A percentile compares a stretch with the other conserved stretches of the same genome.
Conservation (phyloP, 2,113 vertebrate genomes). For the Scopus umbretta region DNA sequence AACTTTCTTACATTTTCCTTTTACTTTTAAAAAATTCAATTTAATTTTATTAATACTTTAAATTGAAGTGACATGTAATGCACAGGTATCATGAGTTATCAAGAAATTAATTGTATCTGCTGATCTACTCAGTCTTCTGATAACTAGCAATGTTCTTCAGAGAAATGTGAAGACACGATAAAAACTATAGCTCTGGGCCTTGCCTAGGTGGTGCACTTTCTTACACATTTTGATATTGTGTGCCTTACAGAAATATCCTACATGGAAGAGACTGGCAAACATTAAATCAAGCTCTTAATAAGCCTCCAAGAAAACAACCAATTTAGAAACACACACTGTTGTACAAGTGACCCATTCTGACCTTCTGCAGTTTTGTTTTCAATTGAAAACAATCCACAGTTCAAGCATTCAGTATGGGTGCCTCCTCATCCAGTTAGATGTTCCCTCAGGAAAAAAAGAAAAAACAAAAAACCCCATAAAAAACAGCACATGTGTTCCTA, state of each 20-base stretch:
- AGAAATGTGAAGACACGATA: neutral
- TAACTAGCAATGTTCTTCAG: neutral
- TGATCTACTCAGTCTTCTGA: neutral
- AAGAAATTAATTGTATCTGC: neutral
- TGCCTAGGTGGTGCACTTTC: neutral
- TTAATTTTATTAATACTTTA: neutral
- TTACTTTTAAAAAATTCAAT: neutral
- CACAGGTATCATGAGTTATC: neutral
- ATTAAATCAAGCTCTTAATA: neutral
- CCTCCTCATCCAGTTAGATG: neutral
- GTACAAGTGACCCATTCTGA: neutral
- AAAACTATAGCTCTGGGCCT: neutral
- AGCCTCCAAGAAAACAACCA: neutral
- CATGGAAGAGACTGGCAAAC: neutral
- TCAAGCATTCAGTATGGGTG: neutral
- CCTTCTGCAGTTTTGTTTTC: neutral
- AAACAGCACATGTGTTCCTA: neutral
- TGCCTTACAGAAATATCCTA: neutral
- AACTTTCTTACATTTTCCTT: neutral
- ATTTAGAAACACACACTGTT: neutral
- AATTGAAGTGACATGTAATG: neutral
- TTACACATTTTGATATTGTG: neutral
- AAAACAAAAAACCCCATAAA: neutral
- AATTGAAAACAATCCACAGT: neutral
- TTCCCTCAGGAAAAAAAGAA: neutral